phyloP scores from a whole-genome alignment of 2,113 vertebrate species.

The Solenodon paradoxus region DNA sequence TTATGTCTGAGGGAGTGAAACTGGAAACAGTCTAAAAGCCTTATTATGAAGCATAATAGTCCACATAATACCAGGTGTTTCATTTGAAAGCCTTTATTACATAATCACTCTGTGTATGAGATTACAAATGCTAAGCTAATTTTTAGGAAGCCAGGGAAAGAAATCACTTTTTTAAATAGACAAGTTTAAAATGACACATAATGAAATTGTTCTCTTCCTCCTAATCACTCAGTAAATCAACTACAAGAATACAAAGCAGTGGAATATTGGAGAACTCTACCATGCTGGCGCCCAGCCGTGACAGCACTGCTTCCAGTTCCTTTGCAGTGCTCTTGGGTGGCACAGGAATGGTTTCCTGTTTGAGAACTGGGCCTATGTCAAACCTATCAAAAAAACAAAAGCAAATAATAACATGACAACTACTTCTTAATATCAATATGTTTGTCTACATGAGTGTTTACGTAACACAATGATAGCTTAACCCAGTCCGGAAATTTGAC shows the following conservation, averaged over 20 bases:
- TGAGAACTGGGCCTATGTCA: slow-evolving; percentile 93
- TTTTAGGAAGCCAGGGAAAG: background rate
- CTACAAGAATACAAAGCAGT: background rate
- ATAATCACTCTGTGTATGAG: background rate
- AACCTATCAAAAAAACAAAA: slow-evolving; percentile 84
- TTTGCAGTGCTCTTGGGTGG: slow-evolving; percentile 87
- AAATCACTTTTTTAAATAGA: background rate
- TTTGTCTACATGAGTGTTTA: background rate
- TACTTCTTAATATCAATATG: background rate
- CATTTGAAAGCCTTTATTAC: background rate
- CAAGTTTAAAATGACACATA: background rate
- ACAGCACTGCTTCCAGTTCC: slow-evolving; percentile 86
- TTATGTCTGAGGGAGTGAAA: background rate
- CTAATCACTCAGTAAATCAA: background rate
- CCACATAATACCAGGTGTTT: background rate
- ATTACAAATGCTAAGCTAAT: background rate
- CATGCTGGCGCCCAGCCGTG: slow-evolving; percentile 89
- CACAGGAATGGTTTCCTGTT: slow-evolving; percentile 86
- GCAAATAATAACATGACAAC: background rate
- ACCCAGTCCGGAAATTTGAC: background rate
- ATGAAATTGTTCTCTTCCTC: background rate
- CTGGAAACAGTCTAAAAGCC: background rate
- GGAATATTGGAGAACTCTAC: slow-evolving; percentile 74
- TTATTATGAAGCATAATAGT: background rate
- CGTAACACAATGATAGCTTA: background rate